These are phyloP conservation scores for Callorhinus ursinus DNA, from an alignment of 2,113 vertebrate species.

Conservation along the genomic window DNA sequence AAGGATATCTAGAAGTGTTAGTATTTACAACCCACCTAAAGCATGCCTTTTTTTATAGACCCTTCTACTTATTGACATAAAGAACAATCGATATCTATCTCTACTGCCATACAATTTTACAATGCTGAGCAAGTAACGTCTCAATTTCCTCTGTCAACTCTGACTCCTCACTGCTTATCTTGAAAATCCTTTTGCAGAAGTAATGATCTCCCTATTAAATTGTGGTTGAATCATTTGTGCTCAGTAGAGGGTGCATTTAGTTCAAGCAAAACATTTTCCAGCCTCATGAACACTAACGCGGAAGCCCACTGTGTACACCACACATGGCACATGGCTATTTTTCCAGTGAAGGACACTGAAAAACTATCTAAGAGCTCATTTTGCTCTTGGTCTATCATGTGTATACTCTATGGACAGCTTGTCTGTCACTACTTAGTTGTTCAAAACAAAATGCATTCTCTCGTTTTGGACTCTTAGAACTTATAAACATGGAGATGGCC, in stretches of 20 bases:
- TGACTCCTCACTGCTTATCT: conserved; percentile 47
- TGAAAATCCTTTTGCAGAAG: conserved; percentile 61
- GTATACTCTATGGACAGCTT: conserved; percentile 29
- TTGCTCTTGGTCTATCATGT: conserved; percentile 75
- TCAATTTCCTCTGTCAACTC: conserved; percentile 30
- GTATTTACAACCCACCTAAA: background rate
- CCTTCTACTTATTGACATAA: conserved; percentile 1
- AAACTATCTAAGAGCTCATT: conserved; percentile 59
- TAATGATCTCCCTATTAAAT: conserved; percentile 61
- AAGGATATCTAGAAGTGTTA: background rate
- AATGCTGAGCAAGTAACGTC: conserved; percentile 6
- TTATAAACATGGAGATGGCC: conserved; percentile 28
- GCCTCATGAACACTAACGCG: background rate
- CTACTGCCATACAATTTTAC: background rate
- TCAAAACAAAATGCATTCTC: conserved; percentile 61
- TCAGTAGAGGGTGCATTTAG: conserved; percentile 46
- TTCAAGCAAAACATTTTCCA: conserved; percentile 64
- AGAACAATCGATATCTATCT: background rate
- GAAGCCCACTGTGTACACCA: background rate
- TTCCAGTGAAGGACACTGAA: conserved; percentile 60
- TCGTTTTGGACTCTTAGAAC: background rate
- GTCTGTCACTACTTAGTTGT: conserved; percentile 49
- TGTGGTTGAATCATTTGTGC: conserved; percentile 12
- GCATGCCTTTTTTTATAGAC: background rate
- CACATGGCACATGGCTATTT: conserved; percentile 38